Base-by-base conservation (phyloP, 1,140 invertebrate species). In the Bathynomus jamesi region DNA sequence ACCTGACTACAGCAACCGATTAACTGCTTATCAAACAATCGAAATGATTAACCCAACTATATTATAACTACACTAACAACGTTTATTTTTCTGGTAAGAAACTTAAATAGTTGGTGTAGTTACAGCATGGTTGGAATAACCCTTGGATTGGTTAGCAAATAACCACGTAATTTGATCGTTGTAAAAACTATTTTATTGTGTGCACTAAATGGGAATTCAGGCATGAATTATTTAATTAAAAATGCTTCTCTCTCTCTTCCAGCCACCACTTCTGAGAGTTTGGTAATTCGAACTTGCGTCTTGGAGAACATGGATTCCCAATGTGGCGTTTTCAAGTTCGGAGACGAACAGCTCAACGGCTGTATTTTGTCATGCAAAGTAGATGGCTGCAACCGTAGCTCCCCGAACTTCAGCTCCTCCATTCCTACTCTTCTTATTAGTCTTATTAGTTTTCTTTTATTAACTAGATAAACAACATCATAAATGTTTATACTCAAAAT, bases 221-320 rank as follows among this genome's bases (percentile, higher is more conserved):
- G 46, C 7, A 25, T 3, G 61, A 10, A 21, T 61, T 8, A 65
- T 30, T 21, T n/a, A 29, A 8, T 28, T 17, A 29, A 10, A n/a
- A 7, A 40, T 40, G 17, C 17, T 28, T 65, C 4, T 31, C 21
- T 21, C 28, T 73, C 25, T 70, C 61, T 65, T 71, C 70, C 75
- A 82, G 79, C 74, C 53, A 62, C 65, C 25, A 82, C 78, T 4
- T 76, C 78, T 8, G 82, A 82, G 69, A 79, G 81, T 17, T 76
- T 85, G 67, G 81, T 84, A 2, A 84, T 87, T 13, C 80, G 87
- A 61, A 81, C 83, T 24, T 88, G 87, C 78, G 82, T 83, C 4
- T 81, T 87, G 69, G 84, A 85, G 76, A 83, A 83, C 63, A 86
- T 86, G 85, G 85, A 86, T 74, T 85, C 84, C 21, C 84, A 85